Percentiles rank a stretch among this genome's conserved stretches.
Conservation (phyloP, 1,140 invertebrate genomes). For the Lepidotrigona ventralis region DNA sequence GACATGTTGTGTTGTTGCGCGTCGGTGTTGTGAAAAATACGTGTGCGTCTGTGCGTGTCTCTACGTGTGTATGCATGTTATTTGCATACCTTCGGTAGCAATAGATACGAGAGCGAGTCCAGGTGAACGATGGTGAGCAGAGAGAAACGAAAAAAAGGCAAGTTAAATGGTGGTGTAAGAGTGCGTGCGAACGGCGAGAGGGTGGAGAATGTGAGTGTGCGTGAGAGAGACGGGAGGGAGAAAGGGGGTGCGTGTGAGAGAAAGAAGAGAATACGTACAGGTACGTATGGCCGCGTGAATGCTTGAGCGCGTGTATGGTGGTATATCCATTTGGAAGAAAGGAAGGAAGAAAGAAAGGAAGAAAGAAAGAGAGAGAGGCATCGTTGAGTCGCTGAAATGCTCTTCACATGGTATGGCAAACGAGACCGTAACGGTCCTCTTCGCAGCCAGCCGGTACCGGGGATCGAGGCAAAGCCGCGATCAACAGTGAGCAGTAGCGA, state of each 20-base stretch:
- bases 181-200: constrained; percentile 8
- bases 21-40: neutral
- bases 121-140: constrained; percentile 14
- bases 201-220: constrained; percentile 4
- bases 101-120: constrained; percentile 22
- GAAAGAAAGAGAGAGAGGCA: constrained; percentile 26
- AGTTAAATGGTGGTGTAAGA: constrained; percentile 32
- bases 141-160: neutral
- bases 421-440: constrained; percentile 43
- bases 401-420: constrained; percentile 38
- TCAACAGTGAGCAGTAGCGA: constrained; percentile 33
- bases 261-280: neutral
- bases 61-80: neutral
- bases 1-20: too few species aligned
- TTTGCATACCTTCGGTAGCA: constrained; percentile 2
- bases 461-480: constrained; percentile 47
- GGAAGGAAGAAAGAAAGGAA: constrained; percentile 19
- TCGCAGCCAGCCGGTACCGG: constrained; percentile 29
- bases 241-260: neutral
- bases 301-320: constrained; percentile 13
- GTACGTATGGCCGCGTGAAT: constrained; percentile 15
- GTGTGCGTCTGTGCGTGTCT: too few species aligned
- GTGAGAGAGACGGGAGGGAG: neutral
- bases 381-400: constrained; percentile 45
- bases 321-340: constrained; percentile 39